Percentiles rank a stretch among this genome's conserved stretches.
Conservation (phyloP, 2,797 vertebrate species). For the Eleutherodactylus coqui region DNA sequence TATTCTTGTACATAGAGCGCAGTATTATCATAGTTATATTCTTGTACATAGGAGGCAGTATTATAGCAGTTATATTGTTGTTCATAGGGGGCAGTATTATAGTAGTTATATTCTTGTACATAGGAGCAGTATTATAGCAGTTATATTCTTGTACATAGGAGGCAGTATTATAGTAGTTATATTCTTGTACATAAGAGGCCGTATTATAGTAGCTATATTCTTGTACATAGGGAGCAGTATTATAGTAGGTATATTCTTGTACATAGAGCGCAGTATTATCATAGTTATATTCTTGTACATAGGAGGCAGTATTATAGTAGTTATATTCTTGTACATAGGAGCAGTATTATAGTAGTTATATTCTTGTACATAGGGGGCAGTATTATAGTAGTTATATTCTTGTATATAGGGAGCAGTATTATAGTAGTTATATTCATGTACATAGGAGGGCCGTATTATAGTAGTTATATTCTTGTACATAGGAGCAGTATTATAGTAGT, state of each 20-base stretch:
- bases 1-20: not conserved
- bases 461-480: not conserved
- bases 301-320: not conserved
- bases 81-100: too few relatives aligned
- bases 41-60: not conserved
- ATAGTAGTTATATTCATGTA: constrained; percentile 5
- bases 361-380: constrained; percentile 1
- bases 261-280: not conserved
- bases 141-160: too few relatives aligned
- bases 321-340: not conserved
- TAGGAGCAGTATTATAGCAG: too few relatives aligned
- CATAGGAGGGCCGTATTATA: not conserved
- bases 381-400: not conserved
- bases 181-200: too few relatives aligned
- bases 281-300: not conserved
- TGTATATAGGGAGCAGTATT: not conserved
- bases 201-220: too few relatives aligned
- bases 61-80: too few relatives aligned
- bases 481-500: not conserved
- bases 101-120: too few relatives aligned
- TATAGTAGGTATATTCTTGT: too few relatives aligned
- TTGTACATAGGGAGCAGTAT: too few relatives aligned
- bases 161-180: too few relatives aligned
- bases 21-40: constrained; percentile 2
- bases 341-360: constrained; percentile 2